Evolutionary conservation across 1,140 invertebrate species (phyloP).

Genomic region (Liolophura sinensis): DNA sequence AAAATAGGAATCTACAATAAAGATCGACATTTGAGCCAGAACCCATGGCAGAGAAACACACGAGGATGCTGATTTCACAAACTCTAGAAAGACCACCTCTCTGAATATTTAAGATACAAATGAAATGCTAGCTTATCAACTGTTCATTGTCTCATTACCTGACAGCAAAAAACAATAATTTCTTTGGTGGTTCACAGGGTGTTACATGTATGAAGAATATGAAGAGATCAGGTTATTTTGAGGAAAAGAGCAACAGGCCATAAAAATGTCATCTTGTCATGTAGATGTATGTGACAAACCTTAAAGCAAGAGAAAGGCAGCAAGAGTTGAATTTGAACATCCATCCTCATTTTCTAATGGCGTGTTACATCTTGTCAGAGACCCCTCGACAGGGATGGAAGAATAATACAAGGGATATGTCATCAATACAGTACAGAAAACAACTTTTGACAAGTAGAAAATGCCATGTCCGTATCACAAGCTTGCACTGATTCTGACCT

Average conservation of each 20-base stretch:
- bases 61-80: not conserved
- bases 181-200: not conserved
- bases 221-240: not conserved
- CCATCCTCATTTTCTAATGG: no score
- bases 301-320: not conserved
- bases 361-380: no score
- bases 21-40: constrained; percentile 13
- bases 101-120: not conserved
- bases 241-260: not conserved
- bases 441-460: no score
- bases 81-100: not conserved
- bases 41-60: not conserved
- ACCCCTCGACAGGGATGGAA: no score
- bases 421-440: no score
- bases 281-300: constrained; percentile 1
- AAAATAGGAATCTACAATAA: constrained; percentile 84
- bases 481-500: no score
- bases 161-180: not conserved
- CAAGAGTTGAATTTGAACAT: no score
- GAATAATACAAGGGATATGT: no score
- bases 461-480: no score
- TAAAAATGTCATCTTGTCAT: not conserved
- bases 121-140: not conserved
- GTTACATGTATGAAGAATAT: not conserved
- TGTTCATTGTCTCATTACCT: not conserved